Evolutionary conservation across 2,888 invertebrate species (phyloP).

Genomic region (Polyploca ridens): DNA sequence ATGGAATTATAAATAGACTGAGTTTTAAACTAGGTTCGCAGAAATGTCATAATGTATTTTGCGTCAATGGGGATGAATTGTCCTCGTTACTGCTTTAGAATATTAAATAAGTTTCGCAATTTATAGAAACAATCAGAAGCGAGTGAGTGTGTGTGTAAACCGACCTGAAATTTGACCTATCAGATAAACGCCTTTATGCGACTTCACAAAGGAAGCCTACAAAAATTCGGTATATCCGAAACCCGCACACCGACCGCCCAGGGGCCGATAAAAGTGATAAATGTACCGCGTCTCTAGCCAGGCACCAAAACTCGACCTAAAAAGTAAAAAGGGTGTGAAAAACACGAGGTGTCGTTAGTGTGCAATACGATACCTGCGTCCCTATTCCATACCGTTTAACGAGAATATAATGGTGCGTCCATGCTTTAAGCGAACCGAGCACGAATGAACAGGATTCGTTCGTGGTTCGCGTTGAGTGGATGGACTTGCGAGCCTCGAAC

Average conservation of each 20-base stretch:
- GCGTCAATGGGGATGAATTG: neutral
- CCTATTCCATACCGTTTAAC: conserved; percentile 37
- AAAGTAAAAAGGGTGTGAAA: conserved; percentile 36
- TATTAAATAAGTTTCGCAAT: neutral
- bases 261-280: conserved; percentile 35
- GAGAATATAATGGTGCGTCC: conserved; percentile 1
- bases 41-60: conserved; percentile 3
- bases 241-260: conserved; percentile 14
- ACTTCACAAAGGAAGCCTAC: conserved; percentile 22
- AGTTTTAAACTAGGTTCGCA: neutral
- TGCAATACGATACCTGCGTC: conserved; percentile 32
- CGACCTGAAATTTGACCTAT: conserved; percentile 7
- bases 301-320: conserved; percentile 29
- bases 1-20: neutral
- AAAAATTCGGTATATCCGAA: conserved; percentile 16
- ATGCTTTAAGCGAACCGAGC: no score
- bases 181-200: conserved; percentile 12
- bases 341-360: conserved; percentile 41
- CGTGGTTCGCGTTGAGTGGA: no score
- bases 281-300: conserved; percentile 24
- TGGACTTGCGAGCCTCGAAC: no score
- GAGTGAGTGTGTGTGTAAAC: neutral
- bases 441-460: no score
- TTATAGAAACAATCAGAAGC: neutral
- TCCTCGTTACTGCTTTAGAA: neutral